Base-by-base conservation (phyloP, 2,888 invertebrate genomes). In the Torymus texanus region DNA sequence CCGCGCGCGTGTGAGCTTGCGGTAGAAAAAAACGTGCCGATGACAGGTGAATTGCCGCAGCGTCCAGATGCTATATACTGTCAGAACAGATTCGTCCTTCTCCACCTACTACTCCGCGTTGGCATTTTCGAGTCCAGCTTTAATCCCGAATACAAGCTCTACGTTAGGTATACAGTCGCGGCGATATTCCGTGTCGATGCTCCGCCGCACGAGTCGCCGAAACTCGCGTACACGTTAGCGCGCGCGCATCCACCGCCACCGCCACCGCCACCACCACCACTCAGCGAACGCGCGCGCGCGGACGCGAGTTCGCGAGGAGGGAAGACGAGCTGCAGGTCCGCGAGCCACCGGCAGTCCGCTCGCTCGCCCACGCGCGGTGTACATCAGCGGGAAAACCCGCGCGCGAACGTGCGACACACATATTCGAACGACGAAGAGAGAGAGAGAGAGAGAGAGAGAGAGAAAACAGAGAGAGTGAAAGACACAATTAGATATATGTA, bases 1-100 rank as follows among this genome's bases (percentile, higher is more conserved):
- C 8, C 41, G 41, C 8, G 41, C 41, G 29, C 29, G 3, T 3
- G 3, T 5, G 29, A 3, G 41, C 41, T 41, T 41, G 41, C 41
- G 41, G 41, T 41, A 41, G 83, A 81, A 84, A 85, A 85, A 85
- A 85, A 82, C 84, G 83, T 84, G 83, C 81, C 82, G 82, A 83
- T 84, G 85, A 84, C 85, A 84, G 84, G 75, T 75, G 82, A 76
- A 70, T 75, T 80, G 81, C 59, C 78, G 68, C 41, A 41, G 8
- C 62, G 62, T 56, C 61, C 58, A 59, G 2, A 5, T 8, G 41
- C 41, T 41, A 41, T 41, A 41, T 41, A 41, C 41, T 41, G 41
- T 8, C 41, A 8, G 41, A 41, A 41, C 41, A 41, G 41, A 41
- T 41, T 41, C 41, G 8, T 41, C 41, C 41, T 8, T 8, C 10